Base-by-base conservation (phyloP, 2,888 invertebrate species). In the Parnassius apollo region DNA sequence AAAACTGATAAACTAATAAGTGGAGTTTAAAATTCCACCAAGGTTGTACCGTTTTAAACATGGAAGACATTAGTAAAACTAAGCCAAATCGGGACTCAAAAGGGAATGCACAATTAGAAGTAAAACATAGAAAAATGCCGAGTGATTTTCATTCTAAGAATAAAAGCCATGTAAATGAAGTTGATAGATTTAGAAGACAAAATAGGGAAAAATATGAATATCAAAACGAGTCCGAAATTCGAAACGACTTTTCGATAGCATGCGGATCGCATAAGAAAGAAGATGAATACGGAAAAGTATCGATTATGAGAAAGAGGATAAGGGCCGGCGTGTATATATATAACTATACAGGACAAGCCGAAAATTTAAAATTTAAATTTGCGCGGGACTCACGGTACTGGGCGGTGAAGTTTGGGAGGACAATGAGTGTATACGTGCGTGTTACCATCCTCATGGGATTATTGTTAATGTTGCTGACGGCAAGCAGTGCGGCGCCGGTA, bases 301-400 rank as follows among this genome's bases (percentile, higher is more conserved):
- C 82, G 79, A 85, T 86, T 81, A 82, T 75, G 69, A 80, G 80
- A 79, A 81, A 79, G 77, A 84, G 83, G 81, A 80, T 82, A 75
- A 78, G 75, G 72, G 75, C 71, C 75, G 78, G 82, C 80, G 76
- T 78, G 81, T 80, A 85, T 80, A 80, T 78, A 81, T 80, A 85
- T 80, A 80, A 85, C 74, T 73, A 76, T 70, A 75, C 77, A 83
- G 86, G 82, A 77, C 80, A 72, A 71, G 77, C 83, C 80, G 81
- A 78, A 74, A 71, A 86, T 88, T 86, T 88, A 77, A 87, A 90
- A 84, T 88, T 85, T 76, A 87, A 86, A 91, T 88, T 77, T 76
- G 76, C 71, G 67, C 75, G 77, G 75, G 77, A 79, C 79, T 75
- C 77, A 72, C 80, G 75, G 76, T 75, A 79, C 75, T 79, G 81